Conservation (phyloP, 2,797 vertebrate species). For the Parotocinclus haroldoi region DNA sequence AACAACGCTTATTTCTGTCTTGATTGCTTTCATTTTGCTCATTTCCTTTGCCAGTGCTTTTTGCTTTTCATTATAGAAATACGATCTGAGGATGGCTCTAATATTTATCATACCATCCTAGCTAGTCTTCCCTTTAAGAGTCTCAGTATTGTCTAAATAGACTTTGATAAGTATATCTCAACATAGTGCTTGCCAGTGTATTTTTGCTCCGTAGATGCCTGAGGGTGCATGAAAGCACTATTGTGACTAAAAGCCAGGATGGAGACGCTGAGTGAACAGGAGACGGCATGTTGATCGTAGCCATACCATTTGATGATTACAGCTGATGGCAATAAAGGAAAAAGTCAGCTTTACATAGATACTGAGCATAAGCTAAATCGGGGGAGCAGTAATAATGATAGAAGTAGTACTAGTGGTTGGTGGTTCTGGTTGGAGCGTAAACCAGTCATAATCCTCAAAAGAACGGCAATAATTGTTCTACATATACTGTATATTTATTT, state of each 20-base stretch:
- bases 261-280: slow-evolving; percentile 39
- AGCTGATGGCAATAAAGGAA: slow-evolving; percentile 10
- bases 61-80: slow-evolving; percentile 45
- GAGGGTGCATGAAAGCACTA: slow-evolving; percentile 37
- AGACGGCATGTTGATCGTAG: slow-evolving; percentile 21
- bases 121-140: slow-evolving; percentile 71
- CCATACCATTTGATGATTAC: slow-evolving; percentile 17
- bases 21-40: slow-evolving; percentile 44
- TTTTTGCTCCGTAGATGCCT: slow-evolving; percentile 44
- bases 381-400: slow-evolving; percentile 14
- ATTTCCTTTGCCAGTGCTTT: slow-evolving; percentile 50
- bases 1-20: slow-evolving; percentile 43
- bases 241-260: slow-evolving; percentile 41
- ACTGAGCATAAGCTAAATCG: slow-evolving; percentile 28
- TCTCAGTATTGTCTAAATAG: slow-evolving; percentile 53
- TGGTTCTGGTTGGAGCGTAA: slow-evolving; percentile 45
- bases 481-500: slow-evolving; percentile 87
- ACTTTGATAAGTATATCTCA: slow-evolving; percentile 28
- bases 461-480: slow-evolving; percentile 71
- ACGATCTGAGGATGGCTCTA: slow-evolving; percentile 42
- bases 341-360: slow-evolving; percentile 16
- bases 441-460: slow-evolving; percentile 44
- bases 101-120: slow-evolving; percentile 47
- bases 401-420: slow-evolving; percentile 24
- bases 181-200: slow-evolving; percentile 40